Base-by-base conservation (phyloP, 2,113 vertebrate species). In the Cyanoramphus novaezelandiae region DNA sequence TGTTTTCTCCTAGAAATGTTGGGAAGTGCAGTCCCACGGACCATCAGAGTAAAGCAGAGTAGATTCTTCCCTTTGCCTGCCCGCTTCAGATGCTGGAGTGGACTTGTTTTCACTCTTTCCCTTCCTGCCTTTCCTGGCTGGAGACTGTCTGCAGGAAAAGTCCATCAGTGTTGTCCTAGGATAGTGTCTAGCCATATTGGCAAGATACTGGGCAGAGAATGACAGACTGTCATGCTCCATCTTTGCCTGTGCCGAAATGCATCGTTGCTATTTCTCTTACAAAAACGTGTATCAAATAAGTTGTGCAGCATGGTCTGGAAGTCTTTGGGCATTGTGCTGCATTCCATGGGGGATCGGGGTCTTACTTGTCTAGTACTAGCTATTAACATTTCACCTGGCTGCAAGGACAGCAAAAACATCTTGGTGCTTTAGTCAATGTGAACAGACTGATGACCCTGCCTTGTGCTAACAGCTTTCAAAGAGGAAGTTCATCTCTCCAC, bases 1-100 rank as follows among this genome's bases (percentile, higher is more conserved):
- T 80, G 59, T 91, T 95, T 96, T 97, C 96, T 96, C 91, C 91
- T 93, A 91, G 91, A 95, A 96, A 69, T 82, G 41, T 93, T 96
- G 86, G 86, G 88, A 95, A 91, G 77, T 77, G 83, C 70, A 72
- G 78, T 46, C 94, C 13, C 69, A 82, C 2, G 2, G 70, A 52
- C 86, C 78, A 59, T 92, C 55, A 92, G 62, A 69, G 77, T 75
- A 59, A 84, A 87, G 37, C 63, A 9, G 19, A 82, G 37, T 43
- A 62, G 81, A 76, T 78, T 93, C 83, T 92, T 95, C 59, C 77
- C 74, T 79, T 94, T 82, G 55, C 82, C 62, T 88, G 41, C 31
- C 23, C 0, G 0, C 65, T 92, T 87, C 4, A 2, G 81, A 33
- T 92, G 67, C 57, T 76, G 53, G 21, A 46, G 14, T 93, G 70